Evolutionary conservation across 2,888 invertebrate species (phyloP), one percentile per base, ranked within the genome.

Genomic region (Odontocolon sp.): DNA sequence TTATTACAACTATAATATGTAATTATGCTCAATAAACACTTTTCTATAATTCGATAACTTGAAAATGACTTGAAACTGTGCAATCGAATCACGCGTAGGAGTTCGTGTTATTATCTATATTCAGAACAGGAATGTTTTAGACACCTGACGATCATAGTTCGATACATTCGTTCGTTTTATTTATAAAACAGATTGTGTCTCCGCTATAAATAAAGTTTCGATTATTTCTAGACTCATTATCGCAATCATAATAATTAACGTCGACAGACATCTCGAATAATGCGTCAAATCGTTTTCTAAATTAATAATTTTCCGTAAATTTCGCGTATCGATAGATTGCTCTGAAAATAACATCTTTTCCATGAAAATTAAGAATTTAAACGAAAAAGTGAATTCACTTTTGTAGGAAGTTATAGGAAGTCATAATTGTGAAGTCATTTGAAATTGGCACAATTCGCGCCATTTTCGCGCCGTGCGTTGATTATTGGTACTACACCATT

Each of bases 11-110:
- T 84, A 80, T 88, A 86, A 85, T 81, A 85, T 88, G 88, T 89
- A 89, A 87, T 84, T 88, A 87, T 88, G 87, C 88, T 89, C 88
- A 89, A 89, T 89, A 89, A 89, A 89, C 82, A 86, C 81, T 88
- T 89, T 89, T 89, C 86, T 89, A 89, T 87, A 84, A 87, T 85
- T 84, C 81, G 81, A 83, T 50, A 75, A 66, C 14, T 38, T 8
- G 64, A 21, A n/a, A 33, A 50, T 33, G 18, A 16, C 38, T 9
- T 47, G 8, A 33, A 3, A 21, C 33, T 14, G 2, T n/a, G n/a
- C n/a, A n/a, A n/a, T 4, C 21, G 14, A 26, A 9, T 38, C 3
- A 26, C 6, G n/a, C 9, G 8, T 63, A 61, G 47, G 38, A 28
- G 18, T 52, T 50, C 23, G 18, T 28, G 5, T 18, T 40, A 2